A percentile compares a stretch with the other conserved stretches of the same genome.
Conservation (phyloP, 2,113 vertebrate genomes). For the Cepphus grylle region DNA sequence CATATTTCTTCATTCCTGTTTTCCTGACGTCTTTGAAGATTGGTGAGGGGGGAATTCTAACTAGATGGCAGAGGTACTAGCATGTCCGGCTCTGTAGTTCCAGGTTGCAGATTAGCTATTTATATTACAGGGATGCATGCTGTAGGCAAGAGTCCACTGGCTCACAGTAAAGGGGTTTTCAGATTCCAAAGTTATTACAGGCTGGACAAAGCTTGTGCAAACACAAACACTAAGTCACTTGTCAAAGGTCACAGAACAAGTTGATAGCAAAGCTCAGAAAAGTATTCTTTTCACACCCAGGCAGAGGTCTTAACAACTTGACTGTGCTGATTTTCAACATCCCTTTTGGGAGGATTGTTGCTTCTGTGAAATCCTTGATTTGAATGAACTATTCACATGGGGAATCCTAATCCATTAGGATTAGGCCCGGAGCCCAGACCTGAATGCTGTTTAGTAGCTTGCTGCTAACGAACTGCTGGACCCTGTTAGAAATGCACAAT, state of each 20-base stretch:
- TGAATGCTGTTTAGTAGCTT: neutral
- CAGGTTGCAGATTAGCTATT: neutral
- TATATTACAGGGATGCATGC: fast-evolving
- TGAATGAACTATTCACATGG: neutral
- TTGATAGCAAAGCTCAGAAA: neutral
- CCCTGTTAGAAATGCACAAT: too few species aligned
- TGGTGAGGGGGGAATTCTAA: neutral
- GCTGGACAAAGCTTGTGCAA: neutral
- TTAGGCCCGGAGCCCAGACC: neutral
- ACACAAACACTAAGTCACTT: neutral
- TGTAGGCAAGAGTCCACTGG: neutral
- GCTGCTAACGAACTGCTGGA: neutral
- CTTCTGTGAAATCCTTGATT: neutral
- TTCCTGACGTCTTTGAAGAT: neutral
- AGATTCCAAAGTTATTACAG: neutral
- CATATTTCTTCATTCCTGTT: neutral
- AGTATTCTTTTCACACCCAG: neutral
- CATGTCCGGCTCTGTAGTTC: neutral
- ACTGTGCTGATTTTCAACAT: neutral
- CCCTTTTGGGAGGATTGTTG: neutral
- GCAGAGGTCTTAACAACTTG: neutral
- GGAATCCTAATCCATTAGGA: neutral
- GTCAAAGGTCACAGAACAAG: neutral
- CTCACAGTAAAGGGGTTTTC: neutral
- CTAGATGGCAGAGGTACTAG: neutral